phyloP scores from a whole-genome alignment of 2,888 invertebrate species.

The Drosophila phalerata region DNA sequence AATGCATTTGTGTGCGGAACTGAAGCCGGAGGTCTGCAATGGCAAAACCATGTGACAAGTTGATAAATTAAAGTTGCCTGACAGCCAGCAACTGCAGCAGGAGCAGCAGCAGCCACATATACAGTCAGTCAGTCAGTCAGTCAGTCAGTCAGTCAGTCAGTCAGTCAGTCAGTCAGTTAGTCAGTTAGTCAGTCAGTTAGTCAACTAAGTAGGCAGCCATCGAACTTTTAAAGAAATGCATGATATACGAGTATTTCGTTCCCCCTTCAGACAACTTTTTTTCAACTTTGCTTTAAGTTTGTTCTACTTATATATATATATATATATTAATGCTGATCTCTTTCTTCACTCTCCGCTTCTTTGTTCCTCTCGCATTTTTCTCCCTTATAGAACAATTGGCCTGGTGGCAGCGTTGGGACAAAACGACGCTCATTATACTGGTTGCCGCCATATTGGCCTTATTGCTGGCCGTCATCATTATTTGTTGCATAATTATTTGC shows the following conservation, averaged over 20 bases:
- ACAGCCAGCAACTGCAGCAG: constrained; percentile 31
- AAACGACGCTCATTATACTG: constrained; percentile 92
- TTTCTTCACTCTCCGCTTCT: constrained; percentile 8
- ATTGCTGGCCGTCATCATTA: constrained; percentile 90
- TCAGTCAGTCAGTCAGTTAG: constrained; percentile 31
- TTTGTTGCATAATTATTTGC: constrained; percentile 94
- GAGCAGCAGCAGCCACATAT: constrained; percentile 29
- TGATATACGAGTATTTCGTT: constrained; percentile 30
- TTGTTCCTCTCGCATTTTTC: neutral
- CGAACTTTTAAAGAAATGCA: constrained; percentile 52
- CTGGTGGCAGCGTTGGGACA: constrained; percentile 92
- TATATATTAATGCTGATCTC: constrained; percentile 27
- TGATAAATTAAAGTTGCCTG: constrained; percentile 72
- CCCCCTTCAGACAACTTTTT: constrained; percentile 23
- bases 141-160: constrained; percentile 33
- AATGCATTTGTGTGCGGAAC: constrained; percentile 44
- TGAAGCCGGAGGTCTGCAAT: constrained; percentile 28
- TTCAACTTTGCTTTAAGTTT: constrained; percentile 38
- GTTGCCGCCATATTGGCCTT: constrained; percentile 89
- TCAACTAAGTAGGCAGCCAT: constrained; percentile 55
- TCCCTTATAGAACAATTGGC: constrained; percentile 88
- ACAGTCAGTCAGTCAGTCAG: constrained; percentile 26
- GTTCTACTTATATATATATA: neutral
- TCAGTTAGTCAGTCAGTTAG: constrained; percentile 40
- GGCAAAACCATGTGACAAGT: constrained; percentile 69